These are phyloP conservation scores for Aporrectodea caliginosa DNA, from an alignment of 1,140 invertebrate species.

Conservation along the genomic window DNA sequence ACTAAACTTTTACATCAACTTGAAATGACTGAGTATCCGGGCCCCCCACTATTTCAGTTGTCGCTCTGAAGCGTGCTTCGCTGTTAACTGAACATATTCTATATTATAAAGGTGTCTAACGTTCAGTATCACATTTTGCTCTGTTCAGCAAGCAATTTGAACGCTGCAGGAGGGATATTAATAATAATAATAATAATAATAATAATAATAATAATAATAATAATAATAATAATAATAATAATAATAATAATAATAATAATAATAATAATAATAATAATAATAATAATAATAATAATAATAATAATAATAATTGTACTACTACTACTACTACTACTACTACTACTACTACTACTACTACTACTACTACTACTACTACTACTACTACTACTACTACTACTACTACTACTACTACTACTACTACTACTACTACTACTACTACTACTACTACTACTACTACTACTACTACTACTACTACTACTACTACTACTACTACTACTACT, in stretches of 20 bases:
- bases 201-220: too few species aligned
- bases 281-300: not conserved
- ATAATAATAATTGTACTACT: not conserved
- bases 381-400: slow-evolving; percentile 17
- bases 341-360: slow-evolving; percentile 22
- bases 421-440: slow-evolving; percentile 1
- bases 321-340: slow-evolving; percentile 6
- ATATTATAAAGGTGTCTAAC: too few species aligned
- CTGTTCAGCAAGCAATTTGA: too few species aligned
- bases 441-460: not conserved
- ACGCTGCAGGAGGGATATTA: too few species aligned
- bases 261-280: not conserved
- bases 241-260: not conserved
- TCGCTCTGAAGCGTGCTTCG: too few species aligned
- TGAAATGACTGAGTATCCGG: too few species aligned
- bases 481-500: not conserved
- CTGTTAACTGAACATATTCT: too few species aligned
- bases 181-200: too few species aligned
- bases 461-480: not conserved
- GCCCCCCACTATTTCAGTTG: too few species aligned
- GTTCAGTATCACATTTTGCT: too few species aligned
- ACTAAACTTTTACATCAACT: too few species aligned
- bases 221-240: too few species aligned
- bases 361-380: slow-evolving; percentile 27
- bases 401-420: not conserved